Base-by-base conservation (phyloP, 1,140 invertebrate genomes). In the Charaxes varanes region DNA sequence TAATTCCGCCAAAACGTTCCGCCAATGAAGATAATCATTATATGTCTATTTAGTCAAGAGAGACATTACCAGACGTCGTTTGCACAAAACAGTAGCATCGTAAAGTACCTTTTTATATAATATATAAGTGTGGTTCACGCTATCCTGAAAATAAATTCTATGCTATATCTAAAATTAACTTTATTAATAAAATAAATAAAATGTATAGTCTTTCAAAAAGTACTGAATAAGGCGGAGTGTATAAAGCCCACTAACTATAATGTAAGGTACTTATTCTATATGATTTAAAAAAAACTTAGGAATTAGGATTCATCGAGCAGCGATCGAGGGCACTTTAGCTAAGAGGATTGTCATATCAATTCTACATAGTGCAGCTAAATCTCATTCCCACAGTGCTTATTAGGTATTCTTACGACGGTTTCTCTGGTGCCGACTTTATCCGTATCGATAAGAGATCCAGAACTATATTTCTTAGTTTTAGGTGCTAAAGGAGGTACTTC, bases 381-480 rank as follows among this genome's bases (percentile, higher is more conserved):
- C 35, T 82, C 78, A 41, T 82, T 82, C 22, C 74, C 73, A 18
- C 52, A 70, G 32, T 71, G 63, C 16, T 69, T 61, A 47, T 76
- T 77, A 0, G 65, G 68, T 70, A 82, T 70, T 44, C 78, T 68
- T 21, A 79, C 65, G 15, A 82, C 53, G 4, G 72, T 79, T 18
- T 82, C 78, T 37, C 57, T 71, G 11, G 66, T 69, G 11, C 72
- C 66, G 18, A 69, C 36, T 51, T 69, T 79, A 17, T 72, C 74
- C 2, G 66, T 63, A 26, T 82, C 78, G 28, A 82, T 74, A 6
- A 79, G 67, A 0, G 78, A 79, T 1, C 64, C 71, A 0, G 74
- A 73, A 24, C 71, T 74, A 17, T 66, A 68, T 52, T 82, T 82
- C 26, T 82, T 82, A 4, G 69, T 62, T 38, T 77, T 79, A 0